phyloP scores from a whole-genome alignment of 1,140 invertebrate genomes.

The Platorchestia sp. region DNA sequence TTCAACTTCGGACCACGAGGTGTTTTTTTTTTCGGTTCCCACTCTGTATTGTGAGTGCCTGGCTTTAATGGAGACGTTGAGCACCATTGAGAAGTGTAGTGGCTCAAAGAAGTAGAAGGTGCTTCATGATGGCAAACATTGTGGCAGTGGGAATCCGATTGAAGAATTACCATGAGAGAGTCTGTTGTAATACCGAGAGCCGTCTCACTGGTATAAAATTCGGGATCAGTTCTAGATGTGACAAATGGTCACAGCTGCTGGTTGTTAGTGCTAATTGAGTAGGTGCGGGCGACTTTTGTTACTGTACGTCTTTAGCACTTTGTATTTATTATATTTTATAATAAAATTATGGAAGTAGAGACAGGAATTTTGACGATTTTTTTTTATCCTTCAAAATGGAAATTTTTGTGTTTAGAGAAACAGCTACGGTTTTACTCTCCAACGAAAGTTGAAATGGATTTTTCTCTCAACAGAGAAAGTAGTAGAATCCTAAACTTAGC shows the following conservation, averaged over 20 bases:
- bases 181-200: neutral
- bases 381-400: neutral
- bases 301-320: conserved; percentile 53
- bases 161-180: neutral
- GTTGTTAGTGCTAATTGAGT: neutral
- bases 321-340: conserved; percentile 55
- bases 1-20: neutral
- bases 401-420: too few species aligned
- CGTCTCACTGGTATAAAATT: neutral
- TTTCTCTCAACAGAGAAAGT: too few species aligned
- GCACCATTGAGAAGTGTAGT: neutral
- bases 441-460: too few species aligned
- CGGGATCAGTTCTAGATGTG: neutral
- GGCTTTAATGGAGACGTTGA: too few species aligned
- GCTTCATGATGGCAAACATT: neutral
- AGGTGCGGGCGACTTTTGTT: conserved; percentile 21
- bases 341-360: conserved; percentile 45
- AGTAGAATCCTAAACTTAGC: too few species aligned
- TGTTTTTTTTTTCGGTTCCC: neutral
- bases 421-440: too few species aligned
- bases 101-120: neutral
- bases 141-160: neutral
- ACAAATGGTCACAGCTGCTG: neutral
- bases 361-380: neutral
- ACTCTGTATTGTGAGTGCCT: neutral